Percentiles rank a stretch among this genome's conserved stretches.
Conservation (phyloP, 1,140 invertebrate species). For the Drosophila subpulchrella region DNA sequence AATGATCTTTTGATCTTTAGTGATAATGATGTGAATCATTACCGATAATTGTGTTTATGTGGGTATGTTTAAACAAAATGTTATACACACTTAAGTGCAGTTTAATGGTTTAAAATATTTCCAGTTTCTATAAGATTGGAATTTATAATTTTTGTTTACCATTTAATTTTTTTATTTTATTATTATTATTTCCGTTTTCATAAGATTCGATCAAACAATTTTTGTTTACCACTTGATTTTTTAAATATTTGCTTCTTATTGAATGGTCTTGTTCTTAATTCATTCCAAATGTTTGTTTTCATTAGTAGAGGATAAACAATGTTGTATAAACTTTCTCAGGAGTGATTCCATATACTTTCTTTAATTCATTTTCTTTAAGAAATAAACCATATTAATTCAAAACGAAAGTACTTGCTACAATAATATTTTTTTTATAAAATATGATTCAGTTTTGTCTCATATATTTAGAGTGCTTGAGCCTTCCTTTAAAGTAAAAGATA, state of each 20-base stretch:
- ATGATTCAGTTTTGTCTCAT: no score
- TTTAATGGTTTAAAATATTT: background rate
- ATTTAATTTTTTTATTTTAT: no score
- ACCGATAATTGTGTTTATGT: background rate
- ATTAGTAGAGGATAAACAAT: background rate
- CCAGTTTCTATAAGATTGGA: background rate
- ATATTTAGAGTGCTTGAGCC: no score
- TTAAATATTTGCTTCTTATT: background rate
- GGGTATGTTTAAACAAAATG: no score
- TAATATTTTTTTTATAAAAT: no score
- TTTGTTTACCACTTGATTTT: background rate
- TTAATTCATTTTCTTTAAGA: no score
- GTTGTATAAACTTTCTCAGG: background rate
- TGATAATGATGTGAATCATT: background rate
- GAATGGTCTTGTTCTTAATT: background rate
- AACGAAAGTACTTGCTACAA: no score
- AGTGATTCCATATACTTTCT: background rate
- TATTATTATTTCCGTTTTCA: background rate
- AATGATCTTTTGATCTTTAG: slow-evolving; percentile 1
- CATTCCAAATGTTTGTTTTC: background rate
- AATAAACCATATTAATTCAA: no score
- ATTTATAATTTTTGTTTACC: background rate
- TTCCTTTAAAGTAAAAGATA: no score
- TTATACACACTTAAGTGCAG: background rate
- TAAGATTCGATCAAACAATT: background rate